Percentiles rank a stretch among this genome's conserved stretches.
These are phyloP conservation scores for Colletes collaris DNA, from an alignment of 2,888 invertebrate genomes.

Conservation along the genomic window DNA sequence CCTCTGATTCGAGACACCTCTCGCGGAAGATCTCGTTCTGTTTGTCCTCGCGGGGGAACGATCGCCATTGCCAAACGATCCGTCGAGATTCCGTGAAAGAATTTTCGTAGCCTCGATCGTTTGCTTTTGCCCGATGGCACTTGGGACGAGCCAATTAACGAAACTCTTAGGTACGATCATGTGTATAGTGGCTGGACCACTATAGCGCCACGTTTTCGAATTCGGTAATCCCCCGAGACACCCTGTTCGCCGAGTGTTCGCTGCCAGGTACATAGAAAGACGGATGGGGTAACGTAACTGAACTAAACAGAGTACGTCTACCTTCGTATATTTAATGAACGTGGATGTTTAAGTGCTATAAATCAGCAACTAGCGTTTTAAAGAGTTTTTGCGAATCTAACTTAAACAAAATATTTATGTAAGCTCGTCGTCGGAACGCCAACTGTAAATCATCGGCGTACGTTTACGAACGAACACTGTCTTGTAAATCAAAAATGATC, in stretches of 20 bases:
- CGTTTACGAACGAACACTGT: background rate
- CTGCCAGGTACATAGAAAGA: background rate
- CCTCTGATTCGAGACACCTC: too few species aligned
- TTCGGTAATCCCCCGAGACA: too few species aligned
- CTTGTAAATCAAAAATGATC: background rate
- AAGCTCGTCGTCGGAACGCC: background rate
- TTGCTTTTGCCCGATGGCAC: too few species aligned
- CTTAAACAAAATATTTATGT: constrained; percentile 12
- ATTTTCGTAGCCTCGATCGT: background rate
- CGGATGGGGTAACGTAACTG: background rate
- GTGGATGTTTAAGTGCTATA: background rate
- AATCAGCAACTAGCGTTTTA: constrained; percentile 3
- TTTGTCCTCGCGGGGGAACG: too few species aligned
- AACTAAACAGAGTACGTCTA: background rate
- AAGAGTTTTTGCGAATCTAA: constrained; percentile 3
- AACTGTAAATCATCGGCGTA: background rate
- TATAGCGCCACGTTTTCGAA: background rate
- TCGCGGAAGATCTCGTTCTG: too few species aligned
- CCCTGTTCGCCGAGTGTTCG: background rate
- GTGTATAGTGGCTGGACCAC: constrained; percentile 53
- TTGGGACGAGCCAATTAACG: background rate
- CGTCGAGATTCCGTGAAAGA: background rate
- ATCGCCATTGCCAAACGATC: too few species aligned
- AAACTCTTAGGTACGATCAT: constrained; percentile 1
- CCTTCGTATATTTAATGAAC: background rate